Conservation (phyloP, 1,140 invertebrate genomes). For the Saxidomus purpurata region DNA sequence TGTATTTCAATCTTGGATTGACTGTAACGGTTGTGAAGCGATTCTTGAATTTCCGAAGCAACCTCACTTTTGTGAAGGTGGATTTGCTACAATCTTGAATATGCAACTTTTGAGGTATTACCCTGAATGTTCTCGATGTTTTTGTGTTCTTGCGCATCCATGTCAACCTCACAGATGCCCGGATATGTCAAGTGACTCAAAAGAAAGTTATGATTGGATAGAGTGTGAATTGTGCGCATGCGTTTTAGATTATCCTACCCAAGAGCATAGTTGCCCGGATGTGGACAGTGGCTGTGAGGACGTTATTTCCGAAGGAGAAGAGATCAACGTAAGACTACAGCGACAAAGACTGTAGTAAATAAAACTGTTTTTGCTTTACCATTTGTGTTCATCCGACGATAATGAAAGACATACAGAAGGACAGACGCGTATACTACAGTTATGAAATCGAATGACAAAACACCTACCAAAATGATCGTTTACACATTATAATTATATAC, state of each 20-base stretch:
- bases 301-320: neutral
- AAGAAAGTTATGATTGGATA: neutral
- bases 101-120: constrained; percentile 23
- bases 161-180: constrained; percentile 57
- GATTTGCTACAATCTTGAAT: constrained; percentile 19
- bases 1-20: neutral
- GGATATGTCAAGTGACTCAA: neutral
- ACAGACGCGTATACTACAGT: too few species aligned
- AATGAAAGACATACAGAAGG: too few species aligned
- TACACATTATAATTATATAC: too few species aligned
- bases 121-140: constrained; percentile 43
- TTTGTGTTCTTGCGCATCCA: constrained; percentile 41
- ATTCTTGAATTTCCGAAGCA: constrained; percentile 34
- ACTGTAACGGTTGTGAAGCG: constrained; percentile 32
- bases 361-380: neutral
- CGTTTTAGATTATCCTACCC: constrained; percentile 17
- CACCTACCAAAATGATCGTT: too few species aligned
- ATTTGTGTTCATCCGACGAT: neutral
- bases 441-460: too few species aligned
- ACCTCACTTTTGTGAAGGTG: constrained; percentile 34
- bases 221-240: constrained; percentile 20
- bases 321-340: neutral
- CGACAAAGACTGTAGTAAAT: neutral
- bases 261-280: constrained; percentile 1
- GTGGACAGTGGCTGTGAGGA: neutral